These are phyloP conservation scores for Dryomyza anilis DNA, from an alignment of 2,888 invertebrate species.

Conservation along the genomic window DNA sequence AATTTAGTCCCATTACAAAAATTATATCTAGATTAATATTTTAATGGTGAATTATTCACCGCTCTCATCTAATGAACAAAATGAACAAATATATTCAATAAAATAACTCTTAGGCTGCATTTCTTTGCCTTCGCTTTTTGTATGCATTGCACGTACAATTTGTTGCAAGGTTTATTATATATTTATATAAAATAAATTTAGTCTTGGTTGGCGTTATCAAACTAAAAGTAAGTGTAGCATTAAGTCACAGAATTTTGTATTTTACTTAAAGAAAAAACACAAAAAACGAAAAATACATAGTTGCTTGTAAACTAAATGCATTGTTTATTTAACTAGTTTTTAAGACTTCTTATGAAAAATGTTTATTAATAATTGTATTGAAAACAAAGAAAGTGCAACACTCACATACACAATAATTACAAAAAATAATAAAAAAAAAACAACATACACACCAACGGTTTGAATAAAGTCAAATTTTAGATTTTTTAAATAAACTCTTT, in stretches of 20 bases:
- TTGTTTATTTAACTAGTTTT: slow-evolving; percentile 19
- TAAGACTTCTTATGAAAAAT: slow-evolving; percentile 13
- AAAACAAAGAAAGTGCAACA: no score
- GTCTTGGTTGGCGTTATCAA: not conserved
- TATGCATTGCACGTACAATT: no score
- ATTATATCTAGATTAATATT: not conserved
- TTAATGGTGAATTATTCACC: not conserved
- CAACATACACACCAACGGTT: slow-evolving; percentile 3
- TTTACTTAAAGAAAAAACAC: slow-evolving; percentile 12
- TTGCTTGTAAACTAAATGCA: slow-evolving; percentile 3
- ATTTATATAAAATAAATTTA: not conserved
- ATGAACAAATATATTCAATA: slow-evolving; percentile 13
- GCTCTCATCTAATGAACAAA: slow-evolving; percentile 7
- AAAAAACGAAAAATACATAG: no score
- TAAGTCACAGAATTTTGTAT: slow-evolving; percentile 20
- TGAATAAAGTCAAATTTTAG: slow-evolving; percentile 14
- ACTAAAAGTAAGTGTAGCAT: slow-evolving; percentile 4
- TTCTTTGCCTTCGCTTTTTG: not conserved
- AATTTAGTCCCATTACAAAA: not conserved
- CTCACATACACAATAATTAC: slow-evolving; percentile 1
- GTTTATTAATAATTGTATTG: no score
- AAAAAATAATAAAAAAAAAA: not conserved
- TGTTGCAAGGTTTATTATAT: no score
- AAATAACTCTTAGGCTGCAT: slow-evolving; percentile 16
- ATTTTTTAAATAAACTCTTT: slow-evolving; percentile 1